Evolutionary conservation across 2,888 invertebrate species (phyloP).

Genomic region (Cosmia trapezina): DNA sequence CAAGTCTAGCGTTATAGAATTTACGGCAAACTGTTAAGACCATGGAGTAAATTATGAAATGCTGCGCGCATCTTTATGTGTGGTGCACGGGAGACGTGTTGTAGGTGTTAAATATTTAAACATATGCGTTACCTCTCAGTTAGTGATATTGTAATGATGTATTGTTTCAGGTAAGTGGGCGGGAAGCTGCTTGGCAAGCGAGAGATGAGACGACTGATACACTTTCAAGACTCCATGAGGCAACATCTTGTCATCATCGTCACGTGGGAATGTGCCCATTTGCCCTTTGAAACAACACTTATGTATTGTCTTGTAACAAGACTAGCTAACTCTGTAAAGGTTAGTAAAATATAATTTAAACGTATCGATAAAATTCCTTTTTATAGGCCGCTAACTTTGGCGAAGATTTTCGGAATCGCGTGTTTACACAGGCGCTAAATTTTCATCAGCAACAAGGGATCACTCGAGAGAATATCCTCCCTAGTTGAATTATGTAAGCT

Average conservation of each 20-base stretch:
- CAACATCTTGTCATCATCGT: constrained; percentile 79
- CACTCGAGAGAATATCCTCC: constrained; percentile 73
- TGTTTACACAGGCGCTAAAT: constrained; percentile 77
- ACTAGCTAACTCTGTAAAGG: constrained; percentile 56
- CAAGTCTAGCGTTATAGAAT: background rate
- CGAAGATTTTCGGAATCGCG: constrained; percentile 65
- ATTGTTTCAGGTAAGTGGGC: constrained; percentile 90
- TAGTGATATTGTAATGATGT: constrained; percentile 88
- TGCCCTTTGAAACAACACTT: constrained; percentile 66
- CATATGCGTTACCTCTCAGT: constrained; percentile 78
- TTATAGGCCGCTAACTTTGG: constrained; percentile 53
- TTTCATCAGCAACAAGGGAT: constrained; percentile 75
- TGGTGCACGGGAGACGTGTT: constrained; percentile 49
- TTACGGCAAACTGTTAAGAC: background rate
- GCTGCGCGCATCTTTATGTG: constrained; percentile 27
- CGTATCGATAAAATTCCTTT: constrained; percentile 51
- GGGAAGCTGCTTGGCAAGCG: constrained; percentile 75
- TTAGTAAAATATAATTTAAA: constrained; percentile 56
- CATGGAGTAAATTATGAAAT: constrained; percentile 14
- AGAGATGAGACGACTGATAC: constrained; percentile 81
- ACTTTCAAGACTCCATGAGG: constrained; percentile 79
- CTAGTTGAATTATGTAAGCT: constrained; percentile 84
- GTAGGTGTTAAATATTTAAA: constrained; percentile 79
- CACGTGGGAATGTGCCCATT: constrained; percentile 59
- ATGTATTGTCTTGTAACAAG: background rate